phyloP scores from a whole-genome alignment of 2,113 vertebrate genomes.

The Nesogale talazaci region DNA sequence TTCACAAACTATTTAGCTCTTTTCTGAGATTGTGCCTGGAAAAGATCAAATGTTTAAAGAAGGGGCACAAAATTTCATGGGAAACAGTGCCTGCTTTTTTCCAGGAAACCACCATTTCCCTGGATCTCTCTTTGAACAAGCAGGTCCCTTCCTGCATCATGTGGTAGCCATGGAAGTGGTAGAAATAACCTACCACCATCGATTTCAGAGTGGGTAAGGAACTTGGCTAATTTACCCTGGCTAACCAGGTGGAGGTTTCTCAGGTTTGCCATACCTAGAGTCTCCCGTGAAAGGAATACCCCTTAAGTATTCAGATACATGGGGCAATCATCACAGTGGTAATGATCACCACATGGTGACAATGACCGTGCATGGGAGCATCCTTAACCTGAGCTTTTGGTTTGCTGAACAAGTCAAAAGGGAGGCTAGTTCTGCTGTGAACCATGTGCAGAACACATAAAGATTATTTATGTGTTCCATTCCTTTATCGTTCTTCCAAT shows the following conservation, averaged over 20 bases:
- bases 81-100: background rate
- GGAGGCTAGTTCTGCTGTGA: background rate
- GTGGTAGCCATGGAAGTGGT: background rate
- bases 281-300: constrained; percentile 40
- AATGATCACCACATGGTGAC: constrained; percentile 31
- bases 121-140: background rate
- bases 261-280: constrained; percentile 50
- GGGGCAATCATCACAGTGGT: constrained; percentile 55
- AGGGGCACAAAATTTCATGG: background rate
- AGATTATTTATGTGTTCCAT: background rate
- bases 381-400: background rate
- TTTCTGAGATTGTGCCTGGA: constrained; percentile 5
- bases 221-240: constrained; percentile 50
- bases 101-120: background rate
- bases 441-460: background rate
- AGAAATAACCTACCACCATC: background rate
- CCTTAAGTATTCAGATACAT: constrained; percentile 70
- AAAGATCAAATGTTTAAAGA: background rate
- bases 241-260: constrained; percentile 63
- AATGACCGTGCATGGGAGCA: background rate
- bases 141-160: background rate
- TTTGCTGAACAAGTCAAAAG: constrained; percentile 21
- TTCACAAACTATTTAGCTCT: background rate
- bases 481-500: background rate
- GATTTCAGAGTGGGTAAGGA: constrained; percentile 54